Conservation (phyloP, 1,140 invertebrate species). For the Cydia strobilella region DNA sequence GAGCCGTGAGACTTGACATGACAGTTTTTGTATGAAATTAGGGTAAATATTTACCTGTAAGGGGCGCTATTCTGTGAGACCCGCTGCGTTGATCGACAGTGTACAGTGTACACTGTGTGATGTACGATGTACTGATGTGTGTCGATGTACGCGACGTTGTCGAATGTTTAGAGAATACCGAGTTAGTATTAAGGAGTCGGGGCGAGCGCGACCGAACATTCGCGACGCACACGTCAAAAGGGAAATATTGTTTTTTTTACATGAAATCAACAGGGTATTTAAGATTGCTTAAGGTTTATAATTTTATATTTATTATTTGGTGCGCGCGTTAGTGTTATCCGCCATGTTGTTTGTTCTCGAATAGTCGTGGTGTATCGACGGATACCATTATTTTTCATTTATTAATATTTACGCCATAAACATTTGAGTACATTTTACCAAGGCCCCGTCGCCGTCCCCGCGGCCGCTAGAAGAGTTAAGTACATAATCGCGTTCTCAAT, state of each 20-base stretch:
- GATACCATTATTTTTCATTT: conserved; percentile 18
- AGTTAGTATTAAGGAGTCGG: conserved; percentile 37
- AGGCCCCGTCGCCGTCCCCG: neutral
- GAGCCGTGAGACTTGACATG: neutral
- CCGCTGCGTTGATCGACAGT: neutral
- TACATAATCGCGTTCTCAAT: neutral
- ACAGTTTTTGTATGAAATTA: conserved; percentile 10
- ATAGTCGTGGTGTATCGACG: conserved; percentile 24
- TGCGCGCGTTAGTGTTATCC: conserved; percentile 57
- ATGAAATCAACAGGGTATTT: conserved; percentile 79
- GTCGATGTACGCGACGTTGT: neutral
- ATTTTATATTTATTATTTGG: conserved; percentile 77
- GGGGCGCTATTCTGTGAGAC: neutral
- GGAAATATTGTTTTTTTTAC: conserved; percentile 57
- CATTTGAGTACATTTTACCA: conserved; percentile 30
- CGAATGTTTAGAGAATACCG: neutral
- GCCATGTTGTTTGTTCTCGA: conserved; percentile 45
- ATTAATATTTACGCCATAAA: conserved; percentile 30
- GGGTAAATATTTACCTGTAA: conserved; percentile 1
- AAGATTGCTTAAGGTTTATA: conserved; percentile 78
- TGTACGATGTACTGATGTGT: neutral
- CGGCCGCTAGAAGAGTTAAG: neutral
- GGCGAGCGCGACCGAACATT: neutral
- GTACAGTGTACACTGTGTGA: neutral
- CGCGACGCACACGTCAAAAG: conserved; percentile 47